Evolutionary conservation across 2,113 vertebrate genomes (phyloP), one percentile per base, ranked within the genome.

Genomic region (Narcine bancroftii): DNA sequence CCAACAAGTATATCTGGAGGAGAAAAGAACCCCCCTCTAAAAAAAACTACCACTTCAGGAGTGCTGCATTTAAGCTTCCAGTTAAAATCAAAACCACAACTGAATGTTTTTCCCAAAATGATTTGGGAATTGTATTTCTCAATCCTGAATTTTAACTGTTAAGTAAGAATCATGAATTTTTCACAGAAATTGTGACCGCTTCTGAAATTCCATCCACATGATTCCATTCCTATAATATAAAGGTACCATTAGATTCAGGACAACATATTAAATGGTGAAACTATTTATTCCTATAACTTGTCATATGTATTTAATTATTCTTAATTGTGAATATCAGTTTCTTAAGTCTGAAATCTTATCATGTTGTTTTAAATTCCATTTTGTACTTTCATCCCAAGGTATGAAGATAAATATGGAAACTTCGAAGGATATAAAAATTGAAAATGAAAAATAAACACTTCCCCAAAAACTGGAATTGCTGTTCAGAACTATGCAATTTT

Each of bases 361-460:
- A 19, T 33, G 33, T 39, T 33, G 39, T 91, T 66, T 45, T 42
- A 69, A 45, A 91, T 47, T 69, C 36, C 5, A 69, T 11, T 36
- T 85, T 36, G 65, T 66, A 85, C 33, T 85, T 60, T n/a, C 17
- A 17, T 60, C 66, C 29, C 2, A 91, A 89, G 21, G 26, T 66
- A 29, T 5, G 45, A 24, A 7, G 63, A 0, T 1, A 42, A 66
- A 36, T 89, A 3, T 65, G 66, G 63, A 6, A 63, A 83, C 42
- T 66, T 24, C 24, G 21, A 63, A 89, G 4, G 13, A 56, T 42
- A 69, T 26, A 45, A 24, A 69, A 66, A 91, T 69, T 33, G 21
- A 39, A 91, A 69, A 66, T 91, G 29, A 45, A 66, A 91, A 69
- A 66, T 89, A 66, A 66, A 66, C 65, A 66, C 63, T 66, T 65